A percentile compares a stretch with the other conserved stretches of the same genome.
These are phyloP conservation scores for Caenorhabditis sp. DNA, from an alignment of 2,888 invertebrate species.

Conservation along the genomic window DNA sequence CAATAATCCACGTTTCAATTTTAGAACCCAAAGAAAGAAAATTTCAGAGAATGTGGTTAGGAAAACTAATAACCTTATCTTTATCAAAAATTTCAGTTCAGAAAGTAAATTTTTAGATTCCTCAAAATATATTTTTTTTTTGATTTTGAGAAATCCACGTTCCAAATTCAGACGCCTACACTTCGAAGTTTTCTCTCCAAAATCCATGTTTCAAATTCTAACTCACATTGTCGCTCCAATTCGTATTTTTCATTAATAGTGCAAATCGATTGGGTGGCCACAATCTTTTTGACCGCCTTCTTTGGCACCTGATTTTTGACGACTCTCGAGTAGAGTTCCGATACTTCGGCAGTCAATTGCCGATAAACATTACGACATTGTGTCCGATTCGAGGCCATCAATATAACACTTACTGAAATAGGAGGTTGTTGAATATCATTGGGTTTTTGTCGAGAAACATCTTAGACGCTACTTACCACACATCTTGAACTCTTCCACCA, in stretches of 20 bases:
- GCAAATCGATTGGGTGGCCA: conserved; percentile 14
- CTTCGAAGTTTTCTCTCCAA: neutral
- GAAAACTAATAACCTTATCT: no score
- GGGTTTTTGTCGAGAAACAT: no score
- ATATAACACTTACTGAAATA: conserved; percentile 16
- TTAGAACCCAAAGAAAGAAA: no score
- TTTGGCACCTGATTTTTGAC: conserved; percentile 41
- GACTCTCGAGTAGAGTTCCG: conserved; percentile 33
- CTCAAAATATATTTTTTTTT: conserved; percentile 5
- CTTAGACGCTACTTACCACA: conserved; percentile 15
- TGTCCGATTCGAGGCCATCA: conserved; percentile 30
- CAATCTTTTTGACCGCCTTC: conserved; percentile 41
- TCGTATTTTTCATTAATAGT: conserved; percentile 21
- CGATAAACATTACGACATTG: conserved; percentile 38
- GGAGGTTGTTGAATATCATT: neutral
- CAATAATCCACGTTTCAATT: no score
- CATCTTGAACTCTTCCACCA: conserved; percentile 37
- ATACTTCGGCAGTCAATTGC: conserved; percentile 38
- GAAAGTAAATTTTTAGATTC: no score
- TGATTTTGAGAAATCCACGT: neutral
- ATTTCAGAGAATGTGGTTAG: no score
- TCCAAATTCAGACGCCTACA: neutral
- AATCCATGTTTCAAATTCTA: no score
- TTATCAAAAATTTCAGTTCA: no score
- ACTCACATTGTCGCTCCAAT: conserved; percentile 37